A percentile compares a stretch with the other conserved stretches of the same genome.
Evolutionary conservation across 2,797 vertebrate genomes (phyloP).

Genomic region (Halcyon chelicuti): DNA sequence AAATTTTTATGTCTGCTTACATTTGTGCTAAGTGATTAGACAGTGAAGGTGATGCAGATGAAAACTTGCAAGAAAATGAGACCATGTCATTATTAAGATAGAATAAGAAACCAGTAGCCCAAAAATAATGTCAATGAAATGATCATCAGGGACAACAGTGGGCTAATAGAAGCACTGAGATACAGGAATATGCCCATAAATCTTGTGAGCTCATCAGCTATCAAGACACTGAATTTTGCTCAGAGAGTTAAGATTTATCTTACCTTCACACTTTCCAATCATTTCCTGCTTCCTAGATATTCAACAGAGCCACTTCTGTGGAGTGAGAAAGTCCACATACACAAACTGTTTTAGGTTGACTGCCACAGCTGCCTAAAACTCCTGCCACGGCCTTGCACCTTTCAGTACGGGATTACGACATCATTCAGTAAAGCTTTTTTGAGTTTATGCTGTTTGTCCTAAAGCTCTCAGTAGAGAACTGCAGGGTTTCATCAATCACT

Average conservation of each 20-base stretch:
- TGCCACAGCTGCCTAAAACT: background rate
- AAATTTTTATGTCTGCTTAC: background rate
- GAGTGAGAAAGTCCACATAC: background rate
- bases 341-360: background rate
- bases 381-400: background rate
- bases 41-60: background rate
- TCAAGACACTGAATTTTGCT: background rate
- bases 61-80: background rate
- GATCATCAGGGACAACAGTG: background rate
- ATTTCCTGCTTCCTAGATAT: background rate
- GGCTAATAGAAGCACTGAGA: background rate
- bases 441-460: background rate
- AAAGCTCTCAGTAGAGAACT: background rate
- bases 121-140: background rate
- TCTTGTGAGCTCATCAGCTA: background rate
- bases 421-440: conserved; percentile 18
- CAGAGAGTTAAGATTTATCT: background rate
- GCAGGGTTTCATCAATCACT: background rate
- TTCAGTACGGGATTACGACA: background rate
- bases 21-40: background rate
- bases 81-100: background rate
- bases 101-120: background rate
- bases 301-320: background rate
- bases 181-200: background rate
- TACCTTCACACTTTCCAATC: background rate